These are phyloP conservation scores for Dysmachus trigonus DNA, from an alignment of 2,888 invertebrate genomes.

Conservation along the genomic window DNA sequence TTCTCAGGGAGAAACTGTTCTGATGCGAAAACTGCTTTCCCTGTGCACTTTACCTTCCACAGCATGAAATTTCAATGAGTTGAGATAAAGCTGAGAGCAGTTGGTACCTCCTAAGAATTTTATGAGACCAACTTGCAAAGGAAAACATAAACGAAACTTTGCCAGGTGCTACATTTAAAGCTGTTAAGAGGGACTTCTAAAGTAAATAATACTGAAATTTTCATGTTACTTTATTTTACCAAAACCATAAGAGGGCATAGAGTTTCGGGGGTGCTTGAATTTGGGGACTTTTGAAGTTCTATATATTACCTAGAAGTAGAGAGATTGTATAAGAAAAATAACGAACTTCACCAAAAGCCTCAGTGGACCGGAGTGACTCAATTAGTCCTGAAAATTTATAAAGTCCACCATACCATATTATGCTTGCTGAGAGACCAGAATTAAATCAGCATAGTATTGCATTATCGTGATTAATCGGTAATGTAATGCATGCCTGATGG, in stretches of 20 bases:
- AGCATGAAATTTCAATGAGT: slow-evolving; percentile 34
- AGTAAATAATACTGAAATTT: slow-evolving; percentile 29
- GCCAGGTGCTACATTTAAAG: slow-evolving; percentile 29
- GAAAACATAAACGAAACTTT: slow-evolving; percentile 34
- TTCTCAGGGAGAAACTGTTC: slow-evolving; percentile 11
- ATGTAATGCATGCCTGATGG: not conserved
- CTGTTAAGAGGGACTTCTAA: slow-evolving; percentile 1
- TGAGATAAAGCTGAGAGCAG: slow-evolving; percentile 31
- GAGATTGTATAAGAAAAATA: not conserved
- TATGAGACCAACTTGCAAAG: slow-evolving; percentile 35
- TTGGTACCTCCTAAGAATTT: slow-evolving; percentile 34
- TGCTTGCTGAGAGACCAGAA: not conserved
- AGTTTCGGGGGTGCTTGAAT: not conserved
- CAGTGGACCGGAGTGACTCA: not conserved
- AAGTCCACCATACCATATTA: not conserved
- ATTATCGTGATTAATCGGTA: slow-evolving; percentile 5
- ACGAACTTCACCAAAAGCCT: not conserved
- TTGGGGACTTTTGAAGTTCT: not conserved
- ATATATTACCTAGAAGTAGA: not conserved
- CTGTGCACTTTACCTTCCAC: slow-evolving; percentile 23
- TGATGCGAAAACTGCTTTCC: slow-evolving; percentile 11
- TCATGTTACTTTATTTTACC: not conserved
- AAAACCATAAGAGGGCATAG: not conserved
- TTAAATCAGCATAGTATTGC: not conserved
- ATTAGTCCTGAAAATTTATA: not conserved